These are phyloP conservation scores for Hozukius guyotensis DNA, from an alignment of 2,797 vertebrate species.

Conservation along the genomic window DNA sequence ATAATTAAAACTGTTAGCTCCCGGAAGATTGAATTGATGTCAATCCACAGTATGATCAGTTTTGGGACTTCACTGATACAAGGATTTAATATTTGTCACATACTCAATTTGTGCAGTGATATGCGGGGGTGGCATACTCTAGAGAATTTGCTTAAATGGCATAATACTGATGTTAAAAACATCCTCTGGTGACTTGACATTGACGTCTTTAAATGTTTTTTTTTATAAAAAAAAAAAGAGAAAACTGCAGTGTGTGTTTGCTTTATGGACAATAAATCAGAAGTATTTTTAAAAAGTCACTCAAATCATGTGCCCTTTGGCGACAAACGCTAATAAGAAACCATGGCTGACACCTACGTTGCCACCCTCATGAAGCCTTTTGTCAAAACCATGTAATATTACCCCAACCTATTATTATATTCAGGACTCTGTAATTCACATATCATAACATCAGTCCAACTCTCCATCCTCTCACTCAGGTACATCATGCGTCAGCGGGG, in stretches of 20 bases:
- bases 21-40: neutral
- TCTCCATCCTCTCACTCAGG: slow-evolving; percentile 46
- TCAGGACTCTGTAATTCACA: neutral
- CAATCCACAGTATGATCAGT: neutral
- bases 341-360: neutral
- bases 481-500: slow-evolving; percentile 72
- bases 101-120: neutral
- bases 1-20: neutral
- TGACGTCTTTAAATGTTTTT: neutral
- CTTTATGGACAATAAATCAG: neutral
- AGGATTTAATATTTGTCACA: neutral
- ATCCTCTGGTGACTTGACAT: neutral
- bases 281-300: neutral
- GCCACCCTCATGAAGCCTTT: neutral
- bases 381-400: neutral
- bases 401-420: neutral
- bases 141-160: neutral
- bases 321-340: rapidly evolving
- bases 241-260: neutral
- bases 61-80: neutral
- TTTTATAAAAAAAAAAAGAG: neutral
- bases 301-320: too few relatives aligned
- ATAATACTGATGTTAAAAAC: neutral
- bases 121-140: neutral
- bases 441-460: neutral